Evolutionary conservation across 2,113 vertebrate species (phyloP).

Genomic region (Prochilodus magdalenae): DNA sequence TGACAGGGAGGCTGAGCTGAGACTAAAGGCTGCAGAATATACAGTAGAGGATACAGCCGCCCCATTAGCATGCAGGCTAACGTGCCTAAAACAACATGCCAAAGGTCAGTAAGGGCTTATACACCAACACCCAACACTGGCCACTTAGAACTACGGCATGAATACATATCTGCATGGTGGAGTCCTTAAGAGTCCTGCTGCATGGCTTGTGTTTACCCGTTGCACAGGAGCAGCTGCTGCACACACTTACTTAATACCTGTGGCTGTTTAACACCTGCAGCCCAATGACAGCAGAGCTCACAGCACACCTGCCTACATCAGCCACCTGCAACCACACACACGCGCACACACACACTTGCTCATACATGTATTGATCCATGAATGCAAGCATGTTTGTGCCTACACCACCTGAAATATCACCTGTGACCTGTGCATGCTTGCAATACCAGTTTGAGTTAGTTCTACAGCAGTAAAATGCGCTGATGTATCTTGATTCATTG

Average conservation of each 20-base stretch:
- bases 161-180: slow-evolving; percentile 41
- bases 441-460: no score
- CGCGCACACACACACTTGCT: slow-evolving; percentile 1
- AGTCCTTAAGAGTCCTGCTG: slow-evolving; percentile 17
- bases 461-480: no score
- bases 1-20: slow-evolving; percentile 68
- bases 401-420: neutral
- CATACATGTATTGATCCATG: neutral
- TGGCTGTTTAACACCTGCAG: slow-evolving; percentile 56
- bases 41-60: slow-evolving; percentile 39
- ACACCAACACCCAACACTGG: slow-evolving; percentile 36
- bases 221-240: slow-evolving; percentile 47
- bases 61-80: slow-evolving; percentile 53
- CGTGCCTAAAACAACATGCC: slow-evolving; percentile 47
- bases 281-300: slow-evolving; percentile 43
- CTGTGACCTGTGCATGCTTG: neutral
- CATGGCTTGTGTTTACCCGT: slow-evolving; percentile 20
- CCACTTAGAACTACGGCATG: slow-evolving; percentile 33
- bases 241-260: slow-evolving; percentile 53
- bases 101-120: slow-evolving; percentile 50
- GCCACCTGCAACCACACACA: slow-evolving; percentile 40
- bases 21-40: slow-evolving; percentile 50
- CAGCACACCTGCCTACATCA: slow-evolving; percentile 53
- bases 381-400: neutral
- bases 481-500: no score